phyloP scores from a whole-genome alignment of 2,888 invertebrate genomes.

The Temnothorax rugatulus region DNA sequence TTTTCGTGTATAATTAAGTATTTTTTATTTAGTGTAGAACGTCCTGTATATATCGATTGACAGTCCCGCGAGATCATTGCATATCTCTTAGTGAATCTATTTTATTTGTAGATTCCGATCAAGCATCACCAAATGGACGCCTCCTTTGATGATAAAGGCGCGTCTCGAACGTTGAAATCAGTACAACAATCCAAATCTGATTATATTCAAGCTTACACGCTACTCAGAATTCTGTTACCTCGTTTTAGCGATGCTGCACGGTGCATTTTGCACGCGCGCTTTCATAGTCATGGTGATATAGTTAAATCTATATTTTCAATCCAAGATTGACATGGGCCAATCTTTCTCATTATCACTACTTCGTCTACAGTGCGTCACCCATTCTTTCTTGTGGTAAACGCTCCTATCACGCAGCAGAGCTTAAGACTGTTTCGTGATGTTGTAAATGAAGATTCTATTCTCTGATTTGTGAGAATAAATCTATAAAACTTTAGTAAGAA shows the following conservation, averaged over 20 bases:
- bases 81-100: slow-evolving; percentile 42
- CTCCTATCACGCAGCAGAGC: not conserved
- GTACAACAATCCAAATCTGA: slow-evolving; percentile 72
- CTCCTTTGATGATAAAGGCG: slow-evolving; percentile 59
- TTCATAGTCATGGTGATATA: slow-evolving; percentile 81
- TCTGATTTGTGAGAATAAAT: not conserved
- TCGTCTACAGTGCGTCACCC: not conserved
- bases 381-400: not conserved
- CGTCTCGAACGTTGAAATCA: slow-evolving; percentile 62
- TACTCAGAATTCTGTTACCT: slow-evolving; percentile 21
- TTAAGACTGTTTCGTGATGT: not conserved
- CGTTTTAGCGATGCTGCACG: slow-evolving; percentile 62
- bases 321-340: not conserved
- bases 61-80: not conserved
- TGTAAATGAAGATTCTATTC: not conserved
- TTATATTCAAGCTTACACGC: slow-evolving; percentile 38
- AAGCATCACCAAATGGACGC: slow-evolving; percentile 64
- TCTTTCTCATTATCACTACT: not conserved
- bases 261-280: slow-evolving; percentile 65
- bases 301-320: slow-evolving; percentile 63
- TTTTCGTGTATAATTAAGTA: slow-evolving; percentile 11
- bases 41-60: not conserved
- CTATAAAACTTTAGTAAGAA: not conserved
- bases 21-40: slow-evolving; percentile 25
- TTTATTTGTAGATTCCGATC: slow-evolving; percentile 58